phyloP scores from a whole-genome alignment of 2,797 vertebrate genomes.

The Moxostoma hubbsi region DNA sequence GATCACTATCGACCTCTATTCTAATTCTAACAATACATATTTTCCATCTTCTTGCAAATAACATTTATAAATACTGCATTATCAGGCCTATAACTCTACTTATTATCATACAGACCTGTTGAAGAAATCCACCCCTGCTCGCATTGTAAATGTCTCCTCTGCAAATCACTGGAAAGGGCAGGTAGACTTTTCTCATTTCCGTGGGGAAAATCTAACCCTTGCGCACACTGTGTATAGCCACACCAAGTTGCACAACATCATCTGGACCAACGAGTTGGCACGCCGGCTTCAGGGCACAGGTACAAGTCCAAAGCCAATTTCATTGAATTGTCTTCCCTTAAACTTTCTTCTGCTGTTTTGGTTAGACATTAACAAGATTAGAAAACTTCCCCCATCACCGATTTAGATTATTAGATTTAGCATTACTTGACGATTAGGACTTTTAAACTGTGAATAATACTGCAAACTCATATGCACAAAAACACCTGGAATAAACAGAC shows the following conservation, averaged over 20 bases:
- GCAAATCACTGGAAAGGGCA: constrained; percentile 72
- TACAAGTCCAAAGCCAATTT: constrained; percentile 51
- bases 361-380: no score
- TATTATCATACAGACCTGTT: constrained; percentile 74
- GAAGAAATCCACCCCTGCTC: constrained; percentile 77
- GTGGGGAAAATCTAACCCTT: constrained; percentile 67
- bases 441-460: neutral
- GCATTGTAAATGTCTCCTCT: constrained; percentile 82
- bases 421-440: neutral
- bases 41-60: no score
- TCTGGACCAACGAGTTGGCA: constrained; percentile 83
- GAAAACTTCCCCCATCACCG: no score
- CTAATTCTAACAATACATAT: no score
- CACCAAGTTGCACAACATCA: constrained; percentile 87
- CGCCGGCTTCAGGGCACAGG: constrained; percentile 82
- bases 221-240: constrained; percentile 74
- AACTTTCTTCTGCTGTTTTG: no score
- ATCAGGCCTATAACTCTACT: neutral
- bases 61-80: neutral
- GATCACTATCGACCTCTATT: no score
- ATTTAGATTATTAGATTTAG: neutral
- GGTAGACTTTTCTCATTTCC: constrained; percentile 77
- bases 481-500: no score
- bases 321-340: neutral
- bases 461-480: neutral